Evolutionary conservation across 2,888 invertebrate species (phyloP), one percentile per base, ranked within the genome.

Genomic region (Bhutanitis thaidina): DNA sequence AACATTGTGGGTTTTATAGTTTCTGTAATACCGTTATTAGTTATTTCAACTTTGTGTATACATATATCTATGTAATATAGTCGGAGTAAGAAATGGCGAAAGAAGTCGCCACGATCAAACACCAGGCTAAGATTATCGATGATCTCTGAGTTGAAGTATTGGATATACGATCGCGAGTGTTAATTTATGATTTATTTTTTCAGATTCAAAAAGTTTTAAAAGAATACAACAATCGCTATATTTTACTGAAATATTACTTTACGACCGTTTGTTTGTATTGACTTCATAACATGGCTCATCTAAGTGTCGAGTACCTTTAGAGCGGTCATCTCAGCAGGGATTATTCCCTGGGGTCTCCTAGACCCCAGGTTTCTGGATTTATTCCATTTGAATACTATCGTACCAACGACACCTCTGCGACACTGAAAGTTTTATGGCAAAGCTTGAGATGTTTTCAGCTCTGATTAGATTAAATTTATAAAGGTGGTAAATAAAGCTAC

Each of bases 281-380:
- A 34, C 49, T 61, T 60, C 64, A 74, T 72, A 77, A 75, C 77
- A 77, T 76, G 73, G 74, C 74, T 82, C 80, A 81, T 83, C 81
- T 77, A 80, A 82, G 81, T 78, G 81, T 78, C 69, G 77, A 78
- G 80, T 75, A 80, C 79, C 76, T 79, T 67, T 73, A 72, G 77
- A 77, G 75, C 84, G 88, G 88, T 87, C 88, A 87, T 86, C 87
- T 82, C 85, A 67, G 74, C 71, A 70, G 74, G 73, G 77, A 89
- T 84, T 69, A 80, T 80, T 86, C 90, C 88, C 90, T 56, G 53
- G 87, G 85, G 90, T 64, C 74, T 72, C 70, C 77, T 85, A 80
- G 74, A 77, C 80, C 76, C 76, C 73, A 72, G 72, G 68, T 72
- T 71, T 71, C 74, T 72, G 82, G 85, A 86, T 86, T 88, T 86